phyloP scores from a whole-genome alignment of 2,888 invertebrate species.

The Hanleya hanleyi region DNA sequence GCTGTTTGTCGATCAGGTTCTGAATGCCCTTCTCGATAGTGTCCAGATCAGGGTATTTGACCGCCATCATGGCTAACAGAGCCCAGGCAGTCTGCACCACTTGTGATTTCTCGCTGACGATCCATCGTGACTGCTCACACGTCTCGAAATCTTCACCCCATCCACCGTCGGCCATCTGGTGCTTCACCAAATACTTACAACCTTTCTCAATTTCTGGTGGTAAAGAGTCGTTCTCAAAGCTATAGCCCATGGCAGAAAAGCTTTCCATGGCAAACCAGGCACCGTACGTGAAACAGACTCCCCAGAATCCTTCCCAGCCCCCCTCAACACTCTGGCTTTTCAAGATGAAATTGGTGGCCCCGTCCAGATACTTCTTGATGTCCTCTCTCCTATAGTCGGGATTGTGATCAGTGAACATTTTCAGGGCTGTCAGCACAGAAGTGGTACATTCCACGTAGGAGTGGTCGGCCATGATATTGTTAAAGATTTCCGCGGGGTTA shows the following conservation, averaged over 20 bases:
- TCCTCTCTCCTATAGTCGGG: neutral
- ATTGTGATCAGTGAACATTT: neutral
- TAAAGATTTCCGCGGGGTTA: neutral
- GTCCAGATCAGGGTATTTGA: neutral
- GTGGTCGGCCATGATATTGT: neutral
- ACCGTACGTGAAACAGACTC: neutral
- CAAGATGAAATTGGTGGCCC: neutral
- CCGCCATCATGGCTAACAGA: neutral
- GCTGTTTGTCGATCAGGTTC: neutral
- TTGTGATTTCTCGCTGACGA: neutral
- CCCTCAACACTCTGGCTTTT: neutral
- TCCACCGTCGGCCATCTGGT: neutral
- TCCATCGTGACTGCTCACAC: neutral
- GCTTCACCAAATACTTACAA: neutral
- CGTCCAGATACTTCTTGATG: neutral
- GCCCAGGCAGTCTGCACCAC: neutral
- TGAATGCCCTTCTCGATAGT: neutral
- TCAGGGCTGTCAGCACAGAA: neutral
- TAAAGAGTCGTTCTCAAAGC: neutral
- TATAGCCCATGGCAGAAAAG: neutral
- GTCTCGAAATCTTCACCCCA: conserved; percentile 4
- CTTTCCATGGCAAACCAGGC: neutral
- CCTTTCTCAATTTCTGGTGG: neutral
- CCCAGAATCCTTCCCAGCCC: conserved; percentile 5
- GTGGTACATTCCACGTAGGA: conserved; percentile 1